Conservation (phyloP, 2,113 vertebrate genomes). For the Noctilio leporinus region DNA sequence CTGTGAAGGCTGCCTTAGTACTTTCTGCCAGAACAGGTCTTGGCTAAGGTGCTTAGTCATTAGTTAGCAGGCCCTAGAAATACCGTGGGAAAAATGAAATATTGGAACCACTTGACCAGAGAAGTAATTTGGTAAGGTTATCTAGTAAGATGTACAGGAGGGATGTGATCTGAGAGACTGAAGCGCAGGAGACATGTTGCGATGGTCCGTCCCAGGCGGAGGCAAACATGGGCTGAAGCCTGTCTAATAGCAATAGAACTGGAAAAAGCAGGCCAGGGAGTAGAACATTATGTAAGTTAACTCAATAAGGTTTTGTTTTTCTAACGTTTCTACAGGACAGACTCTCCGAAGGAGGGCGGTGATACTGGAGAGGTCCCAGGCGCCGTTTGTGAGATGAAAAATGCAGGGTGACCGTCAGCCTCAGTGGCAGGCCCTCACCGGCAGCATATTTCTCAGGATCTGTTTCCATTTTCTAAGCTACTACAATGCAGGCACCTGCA, state of each 20-base stretch:
- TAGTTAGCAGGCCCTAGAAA: neutral
- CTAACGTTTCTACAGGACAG: neutral
- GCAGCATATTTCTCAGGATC: neutral
- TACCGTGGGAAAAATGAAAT: neutral
- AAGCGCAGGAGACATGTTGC: neutral
- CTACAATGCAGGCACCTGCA: fast-evolving
- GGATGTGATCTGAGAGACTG: neutral
- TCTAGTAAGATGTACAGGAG: neutral
- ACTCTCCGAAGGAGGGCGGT: neutral
- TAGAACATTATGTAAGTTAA: no score
- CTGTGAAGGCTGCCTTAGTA: neutral
- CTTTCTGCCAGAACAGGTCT: neutral
- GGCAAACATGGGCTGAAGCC: neutral
- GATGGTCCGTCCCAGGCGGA: neutral
- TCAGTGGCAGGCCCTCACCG: neutral
- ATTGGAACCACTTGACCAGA: neutral
- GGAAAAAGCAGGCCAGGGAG: neutral
- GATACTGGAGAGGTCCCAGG: neutral
- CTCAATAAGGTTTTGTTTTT: neutral
- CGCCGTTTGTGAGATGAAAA: neutral
- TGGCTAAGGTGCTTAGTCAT: neutral
- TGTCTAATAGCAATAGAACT: neutral
- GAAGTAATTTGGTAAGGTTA: neutral
- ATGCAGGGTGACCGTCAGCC: fast-evolving
- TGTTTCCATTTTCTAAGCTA: neutral